Base-by-base conservation (phyloP, 2,888 invertebrate genomes). In the Sericinus montela region DNA sequence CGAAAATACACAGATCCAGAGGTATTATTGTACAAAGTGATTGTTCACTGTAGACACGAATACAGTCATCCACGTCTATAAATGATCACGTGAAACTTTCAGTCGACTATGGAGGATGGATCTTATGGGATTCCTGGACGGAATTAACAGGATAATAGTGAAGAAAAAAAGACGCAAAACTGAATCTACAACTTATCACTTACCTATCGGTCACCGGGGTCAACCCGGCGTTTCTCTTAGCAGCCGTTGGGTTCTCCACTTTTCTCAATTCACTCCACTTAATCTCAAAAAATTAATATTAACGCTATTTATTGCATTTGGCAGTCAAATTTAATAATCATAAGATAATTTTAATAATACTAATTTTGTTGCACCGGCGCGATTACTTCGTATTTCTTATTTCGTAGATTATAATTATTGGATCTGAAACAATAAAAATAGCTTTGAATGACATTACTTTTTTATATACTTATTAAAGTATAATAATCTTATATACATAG, bases 191-290 rank as follows among this genome's bases (percentile, higher is more conserved):
- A 25, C 25, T 25, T 25, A 8, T 23, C 16, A 60, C 76, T 75
- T 41, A 87, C 86, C 85, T 78, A 67, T 87, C 86, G 28, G 78
- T 75, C 48, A 81, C 84, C 78, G 86, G 81, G 76, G 72, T 75
- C 34, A 75, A 67, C 73, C 83, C 84, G 76, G 81, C 58, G 58
- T 58, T 74, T 52, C 74, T 71, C 62, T 76, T 80, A 45, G 69
- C 55, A 34, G 67, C 66, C 58, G 80, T 67, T 59, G 75, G 47
- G 55, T 84, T 75, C 75, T 84, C 86, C 86, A 86, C 85, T 80
- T 81, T 85, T 75, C 47, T 60, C 64, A 69, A 66, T 68, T 55
- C 60, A 73, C 69, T 61, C 15, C 56, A 66, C 69, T 48, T 47
- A 53, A 52, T 35, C 39, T 34, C n/a, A n/a, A n/a, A n/a, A 62